These are phyloP conservation scores for Scaptomyza graminum DNA, from an alignment of 1,140 invertebrate genomes.

Conservation along the genomic window DNA sequence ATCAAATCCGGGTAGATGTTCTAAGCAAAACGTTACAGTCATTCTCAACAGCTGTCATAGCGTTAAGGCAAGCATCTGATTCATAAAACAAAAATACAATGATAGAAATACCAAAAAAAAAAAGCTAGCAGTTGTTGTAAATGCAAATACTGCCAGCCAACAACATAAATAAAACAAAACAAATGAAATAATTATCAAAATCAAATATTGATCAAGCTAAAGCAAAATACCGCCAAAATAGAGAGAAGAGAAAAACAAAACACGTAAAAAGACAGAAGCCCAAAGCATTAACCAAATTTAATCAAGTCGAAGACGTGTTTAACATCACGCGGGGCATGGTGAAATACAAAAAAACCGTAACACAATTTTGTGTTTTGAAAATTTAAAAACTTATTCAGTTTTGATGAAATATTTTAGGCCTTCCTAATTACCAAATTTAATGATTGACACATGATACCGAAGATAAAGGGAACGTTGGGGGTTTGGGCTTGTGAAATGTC, in stretches of 20 bases:
- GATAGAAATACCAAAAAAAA: slow-evolving; percentile 7
- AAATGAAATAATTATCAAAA: slow-evolving; percentile 47
- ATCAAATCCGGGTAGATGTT: slow-evolving; percentile 56
- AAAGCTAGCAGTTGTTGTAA: background rate
- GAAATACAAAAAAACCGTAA: slow-evolving; percentile 35
- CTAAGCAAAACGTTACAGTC: slow-evolving; percentile 40
- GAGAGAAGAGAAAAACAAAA: background rate
- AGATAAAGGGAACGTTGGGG: too few relatives aligned
- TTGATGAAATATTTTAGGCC: slow-evolving; percentile 19
- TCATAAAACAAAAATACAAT: slow-evolving; percentile 4
- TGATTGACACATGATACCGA: too few relatives aligned
- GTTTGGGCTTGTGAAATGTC: too few relatives aligned
- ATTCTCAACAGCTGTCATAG: slow-evolving; percentile 40
- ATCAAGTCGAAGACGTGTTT: slow-evolving; percentile 10
- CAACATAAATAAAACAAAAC: slow-evolving; percentile 35
- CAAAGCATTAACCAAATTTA: slow-evolving; percentile 19
- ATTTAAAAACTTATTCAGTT: slow-evolving; percentile 10
- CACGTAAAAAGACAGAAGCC: background rate
- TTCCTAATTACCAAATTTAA: slow-evolving; percentile 36
- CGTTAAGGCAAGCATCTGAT: slow-evolving; percentile 23
- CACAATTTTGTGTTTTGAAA: slow-evolving; percentile 15
- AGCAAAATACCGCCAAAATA: slow-evolving; percentile 13
- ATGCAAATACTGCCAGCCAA: slow-evolving; percentile 26
- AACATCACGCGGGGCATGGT: slow-evolving; percentile 18
- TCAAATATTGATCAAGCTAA: slow-evolving; percentile 43